Base-by-base conservation (phyloP, 1,140 invertebrate species). In the Plutomurus gul region DNA sequence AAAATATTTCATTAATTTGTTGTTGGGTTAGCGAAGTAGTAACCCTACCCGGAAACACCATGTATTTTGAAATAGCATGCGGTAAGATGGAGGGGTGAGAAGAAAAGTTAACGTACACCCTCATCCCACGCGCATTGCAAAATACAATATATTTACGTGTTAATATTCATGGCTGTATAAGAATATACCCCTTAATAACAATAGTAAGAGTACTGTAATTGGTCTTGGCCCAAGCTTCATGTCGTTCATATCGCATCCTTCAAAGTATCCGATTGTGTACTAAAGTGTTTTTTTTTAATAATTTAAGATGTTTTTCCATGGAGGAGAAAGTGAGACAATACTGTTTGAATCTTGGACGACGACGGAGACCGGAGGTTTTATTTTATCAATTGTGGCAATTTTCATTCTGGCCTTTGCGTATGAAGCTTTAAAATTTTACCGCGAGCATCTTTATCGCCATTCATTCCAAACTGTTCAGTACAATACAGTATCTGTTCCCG, bases 361-460 rank as follows among this genome's bases (percentile, higher is more conserved):
- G 4, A 70, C 79, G n/a, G 81, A 82, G 4, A 16, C 75, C 40
- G 77, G 77, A 72, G 81, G 79, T 11, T 84, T 88, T 80, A 79
- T 86, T 1, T 85, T 84, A 4, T 87, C 87, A 3, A 85, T 86
- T 75, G 73, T 88, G n/a, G 82, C 81, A 1, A 84, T 88, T 4
- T 88, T 88, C 79, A 78, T 87, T n/a, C 76, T 88, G 70, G 87
- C 86, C 1, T 81, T 87, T 20, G 72, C 87, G 7, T 88, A 88
- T 47, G 87, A 88, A 80, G 87, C 85, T 25, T 80, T 88, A 6
- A 88, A 88, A 79, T 85, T 82, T 71, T 85, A 82, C 37, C 78
- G 85, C 0, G 82, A 82, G 39, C 78, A 80, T 70, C 60, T 84
- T 7, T 79, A 82, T 43, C 76, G 76, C 4, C 79, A 75, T 27